Evolutionary conservation across 2,888 invertebrate species (phyloP), one percentile per base, ranked within the genome.

Genomic region (Aleiodes leptofemur): DNA sequence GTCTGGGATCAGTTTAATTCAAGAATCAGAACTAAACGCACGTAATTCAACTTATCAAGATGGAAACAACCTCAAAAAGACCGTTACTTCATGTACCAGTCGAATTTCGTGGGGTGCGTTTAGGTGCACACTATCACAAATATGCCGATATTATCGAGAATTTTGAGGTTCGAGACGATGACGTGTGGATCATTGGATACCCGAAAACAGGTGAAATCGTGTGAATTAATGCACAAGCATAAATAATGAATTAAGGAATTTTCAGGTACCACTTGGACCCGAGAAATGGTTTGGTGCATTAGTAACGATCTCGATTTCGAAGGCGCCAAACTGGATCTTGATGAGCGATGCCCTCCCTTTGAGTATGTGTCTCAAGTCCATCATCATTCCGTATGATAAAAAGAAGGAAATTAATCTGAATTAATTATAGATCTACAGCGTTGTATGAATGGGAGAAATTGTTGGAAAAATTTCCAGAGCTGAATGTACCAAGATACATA

Each of bases 231-330:
- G 8, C 5, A 38, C 38, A 8, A 38, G 1, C 5, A 38, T 7
- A 38, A 7, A 8, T 7, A 38, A 38, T 8, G 38, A 38, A 38
- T 38, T 38, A 38, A 38, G 0, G 8, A 38, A 38, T 38, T 38
- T 8, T 3, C 0, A 64, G 64, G 64, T 16, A 64, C 64, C 2
- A 64, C 64, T 8, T 64, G 64, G 64, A 64, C 64, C 4, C 64
- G 43, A 5, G 64, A 64, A 23, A 64, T 64, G 64, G 48, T 64
- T 6, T 64, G 64, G 64, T 64, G 64, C 48, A 43, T 64, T 0
- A 13, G 13, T 16, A 38, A 64, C 9, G 7, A 64, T 11, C 16
- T 64, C 9, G 43, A 64, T 48, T 48, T 64, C 16, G 7, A 43
- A 23, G 64, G 23, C 0, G 64, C 64, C 3, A 1, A 64, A 8